phyloP scores from a whole-genome alignment of 30 jellyfish, hydroid and myxozoan species.

The Hydractinia symbiolongicarpus region DNA sequence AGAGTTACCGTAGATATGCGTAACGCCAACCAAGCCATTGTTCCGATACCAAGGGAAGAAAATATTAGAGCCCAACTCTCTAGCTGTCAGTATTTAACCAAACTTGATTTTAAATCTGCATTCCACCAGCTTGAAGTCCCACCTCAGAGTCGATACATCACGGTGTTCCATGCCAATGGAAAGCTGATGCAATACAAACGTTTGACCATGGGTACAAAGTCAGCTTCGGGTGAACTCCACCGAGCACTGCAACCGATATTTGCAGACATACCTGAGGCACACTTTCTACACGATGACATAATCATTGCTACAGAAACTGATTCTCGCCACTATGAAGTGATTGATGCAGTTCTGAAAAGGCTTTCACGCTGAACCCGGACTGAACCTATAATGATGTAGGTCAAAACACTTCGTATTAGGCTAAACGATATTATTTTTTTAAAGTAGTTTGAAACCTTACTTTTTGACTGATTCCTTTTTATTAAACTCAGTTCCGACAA shows the following conservation, averaged over 20 bases:
- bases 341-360: slow-evolving; percentile 26
- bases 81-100: slow-evolving; percentile 36
- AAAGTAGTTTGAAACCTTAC: no score
- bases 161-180: slow-evolving; percentile 24
- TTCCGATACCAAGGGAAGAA: background rate
- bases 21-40: no score
- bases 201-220: slow-evolving; percentile 23
- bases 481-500: no score
- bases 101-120: slow-evolving; percentile 15
- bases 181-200: slow-evolving; percentile 26
- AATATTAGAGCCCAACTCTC: slow-evolving; percentile 35
- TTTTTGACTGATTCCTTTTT: no score
- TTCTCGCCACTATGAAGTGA: slow-evolving; percentile 23
- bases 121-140: background rate
- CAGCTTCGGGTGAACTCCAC: slow-evolving; percentile 32
- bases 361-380: slow-evolving; percentile 20
- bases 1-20: no score
- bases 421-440: no score
- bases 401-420: no score
- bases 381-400: no score
- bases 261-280: slow-evolving; percentile 6
- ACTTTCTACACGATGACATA: slow-evolving; percentile 24
- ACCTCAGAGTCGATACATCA: background rate
- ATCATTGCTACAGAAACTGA: slow-evolving; percentile 3
- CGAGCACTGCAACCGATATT: slow-evolving; percentile 15